phyloP scores from a whole-genome alignment of 2,888 invertebrate species.

The Monoplex corrugatus region DNA sequence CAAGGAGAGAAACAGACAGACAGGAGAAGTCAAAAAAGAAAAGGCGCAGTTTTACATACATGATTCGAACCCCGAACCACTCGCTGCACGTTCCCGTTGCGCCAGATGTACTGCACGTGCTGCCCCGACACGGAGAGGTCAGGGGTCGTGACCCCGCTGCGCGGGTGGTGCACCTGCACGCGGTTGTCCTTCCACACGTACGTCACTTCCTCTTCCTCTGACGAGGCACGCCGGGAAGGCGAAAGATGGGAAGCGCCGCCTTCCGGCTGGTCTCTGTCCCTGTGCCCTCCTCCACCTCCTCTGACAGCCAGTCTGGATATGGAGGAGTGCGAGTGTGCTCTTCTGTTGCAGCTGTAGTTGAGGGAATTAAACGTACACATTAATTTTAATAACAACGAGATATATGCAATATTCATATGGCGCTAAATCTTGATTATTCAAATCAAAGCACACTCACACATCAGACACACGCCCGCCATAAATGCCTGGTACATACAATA shows the following conservation, averaged over 20 bases:
- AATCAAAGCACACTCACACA: too few relatives aligned
- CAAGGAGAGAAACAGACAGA: too few relatives aligned
- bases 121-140: slow-evolving; percentile 22
- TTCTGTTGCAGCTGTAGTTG: neutral
- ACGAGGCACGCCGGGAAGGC: slow-evolving; percentile 3
- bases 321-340: slow-evolving; percentile 28
- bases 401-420: too few relatives aligned
- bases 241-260: too few relatives aligned
- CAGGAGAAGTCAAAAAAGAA: too few relatives aligned
- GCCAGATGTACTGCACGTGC: slow-evolving; percentile 51
- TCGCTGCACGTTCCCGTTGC: slow-evolving; percentile 47
- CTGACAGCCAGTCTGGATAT: neutral
- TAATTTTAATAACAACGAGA: too few relatives aligned
- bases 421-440: too few relatives aligned
- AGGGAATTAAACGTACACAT: too few relatives aligned
- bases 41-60: slow-evolving; percentile 20
- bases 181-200: slow-evolving; percentile 49
- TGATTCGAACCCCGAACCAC: slow-evolving; percentile 40
- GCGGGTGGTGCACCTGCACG: slow-evolving; percentile 36
- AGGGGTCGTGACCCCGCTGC: neutral
- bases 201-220: slow-evolving; percentile 40
- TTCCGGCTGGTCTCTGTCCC: neutral
- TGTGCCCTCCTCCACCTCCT: neutral
- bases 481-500: too few relatives aligned
- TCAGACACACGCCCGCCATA: too few relatives aligned